These are phyloP conservation scores for Carcina quercana DNA, from an alignment of 2,888 invertebrate species.

Conservation along the genomic window DNA sequence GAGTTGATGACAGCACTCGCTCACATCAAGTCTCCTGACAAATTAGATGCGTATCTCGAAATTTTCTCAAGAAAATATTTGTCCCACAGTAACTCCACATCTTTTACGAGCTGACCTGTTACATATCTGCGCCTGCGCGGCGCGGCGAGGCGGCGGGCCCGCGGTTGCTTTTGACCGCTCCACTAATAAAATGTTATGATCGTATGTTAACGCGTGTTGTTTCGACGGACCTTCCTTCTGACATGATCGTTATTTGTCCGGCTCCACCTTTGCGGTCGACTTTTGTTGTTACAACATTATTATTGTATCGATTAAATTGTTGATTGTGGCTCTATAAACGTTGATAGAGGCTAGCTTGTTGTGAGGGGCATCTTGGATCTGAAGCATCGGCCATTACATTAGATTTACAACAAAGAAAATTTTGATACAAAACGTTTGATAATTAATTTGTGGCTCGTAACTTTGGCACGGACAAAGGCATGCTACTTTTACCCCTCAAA, in stretches of 20 bases:
- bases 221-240: slow-evolving; percentile 71
- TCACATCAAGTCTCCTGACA: too few species aligned
- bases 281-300: slow-evolving; percentile 68
- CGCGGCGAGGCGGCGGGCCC: slow-evolving; percentile 67
- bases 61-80: slow-evolving; percentile 38
- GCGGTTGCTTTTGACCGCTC: slow-evolving; percentile 70
- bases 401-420: too few species aligned
- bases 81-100: slow-evolving; percentile 58
- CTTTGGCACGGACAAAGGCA: too few species aligned
- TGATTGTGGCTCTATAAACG: too few species aligned
- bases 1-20: too few species aligned
- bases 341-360: too few species aligned
- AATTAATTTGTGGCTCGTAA: too few species aligned
- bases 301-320: slow-evolving; percentile 67
- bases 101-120: slow-evolving; percentile 70
- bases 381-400: too few species aligned
- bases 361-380: too few species aligned
- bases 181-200: slow-evolving; percentile 75
- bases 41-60: slow-evolving; percentile 7
- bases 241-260: slow-evolving; percentile 68
- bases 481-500: too few species aligned
- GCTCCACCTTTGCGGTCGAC: slow-evolving; percentile 64
- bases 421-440: too few species aligned
- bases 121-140: slow-evolving; percentile 61
- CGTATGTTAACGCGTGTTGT: slow-evolving; percentile 72